phyloP scores from a whole-genome alignment of 2,888 invertebrate genomes.

The Galeopsomyia nigrocyanea region DNA sequence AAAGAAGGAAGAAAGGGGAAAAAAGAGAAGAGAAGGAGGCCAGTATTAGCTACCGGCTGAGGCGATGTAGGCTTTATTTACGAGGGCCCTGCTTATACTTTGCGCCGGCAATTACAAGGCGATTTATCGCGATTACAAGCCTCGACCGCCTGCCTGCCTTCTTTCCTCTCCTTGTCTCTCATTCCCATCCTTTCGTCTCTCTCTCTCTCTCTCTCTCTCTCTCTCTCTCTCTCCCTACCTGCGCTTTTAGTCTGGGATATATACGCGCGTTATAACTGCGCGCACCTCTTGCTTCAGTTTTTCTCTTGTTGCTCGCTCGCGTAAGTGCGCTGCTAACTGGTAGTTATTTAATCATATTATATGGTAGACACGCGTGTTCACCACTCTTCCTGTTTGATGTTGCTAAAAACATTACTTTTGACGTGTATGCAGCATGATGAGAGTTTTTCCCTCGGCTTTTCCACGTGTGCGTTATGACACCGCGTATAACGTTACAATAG shows the following conservation, averaged over 20 bases:
- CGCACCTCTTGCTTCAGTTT: too few relatives aligned
- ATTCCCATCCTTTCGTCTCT: constrained; percentile 16
- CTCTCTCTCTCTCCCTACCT: constrained; percentile 18
- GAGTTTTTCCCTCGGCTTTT: too few relatives aligned
- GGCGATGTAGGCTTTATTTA: constrained; percentile 57
- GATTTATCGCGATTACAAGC: constrained; percentile 64
- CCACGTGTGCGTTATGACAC: too few relatives aligned
- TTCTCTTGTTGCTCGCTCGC: too few relatives aligned
- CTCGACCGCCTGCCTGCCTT: constrained; percentile 35
- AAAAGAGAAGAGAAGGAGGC: constrained; percentile 35
- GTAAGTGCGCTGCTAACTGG: too few relatives aligned
- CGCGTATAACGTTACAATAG: too few relatives aligned
- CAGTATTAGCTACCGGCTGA: constrained; percentile 1
- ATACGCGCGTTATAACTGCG: background rate
- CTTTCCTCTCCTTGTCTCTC: too few relatives aligned
- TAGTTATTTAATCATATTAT: too few relatives aligned
- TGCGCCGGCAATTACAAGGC: constrained; percentile 58
- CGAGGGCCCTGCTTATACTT: constrained; percentile 52
- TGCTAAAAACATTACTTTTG: too few relatives aligned
- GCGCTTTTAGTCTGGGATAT: background rate
- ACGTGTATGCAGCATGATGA: too few relatives aligned
- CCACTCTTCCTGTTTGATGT: too few relatives aligned
- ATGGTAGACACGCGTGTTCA: too few relatives aligned
- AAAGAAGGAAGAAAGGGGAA: constrained; percentile 36
- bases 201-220: background rate